phyloP scores from a whole-genome alignment of 2,888 invertebrate species.

The Amiota communis region DNA sequence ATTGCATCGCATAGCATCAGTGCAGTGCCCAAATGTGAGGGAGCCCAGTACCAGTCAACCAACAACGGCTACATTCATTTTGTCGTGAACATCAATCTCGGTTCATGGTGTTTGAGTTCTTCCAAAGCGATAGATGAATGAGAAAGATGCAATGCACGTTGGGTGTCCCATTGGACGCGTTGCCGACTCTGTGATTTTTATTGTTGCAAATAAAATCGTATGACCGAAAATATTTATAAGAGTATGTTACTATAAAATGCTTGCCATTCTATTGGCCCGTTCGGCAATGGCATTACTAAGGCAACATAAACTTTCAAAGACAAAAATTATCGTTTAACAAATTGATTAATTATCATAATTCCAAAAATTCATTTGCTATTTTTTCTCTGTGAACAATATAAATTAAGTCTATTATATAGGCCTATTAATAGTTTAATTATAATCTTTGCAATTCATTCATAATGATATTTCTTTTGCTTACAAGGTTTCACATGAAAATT shows the following conservation, averaged over 20 bases:
- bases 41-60: background rate
- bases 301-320: too few species aligned
- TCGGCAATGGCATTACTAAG: background rate
- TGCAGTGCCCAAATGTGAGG: background rate
- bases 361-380: background rate
- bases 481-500: too few species aligned
- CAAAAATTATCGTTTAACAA: background rate
- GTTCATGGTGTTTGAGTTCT: too few species aligned
- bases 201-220: constrained; percentile 23
- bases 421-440: too few species aligned
- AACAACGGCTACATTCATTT: background rate
- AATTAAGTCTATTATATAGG: too few species aligned
- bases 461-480: too few species aligned
- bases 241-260: too few species aligned
- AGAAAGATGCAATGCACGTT: background rate
- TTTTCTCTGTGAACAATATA: background rate
- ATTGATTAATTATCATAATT: constrained; percentile 20
- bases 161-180: constrained; percentile 15
- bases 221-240: constrained; percentile 15
- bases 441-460: too few species aligned
- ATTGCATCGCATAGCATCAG: background rate
- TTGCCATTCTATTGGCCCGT: background rate
- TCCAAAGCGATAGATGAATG: background rate
- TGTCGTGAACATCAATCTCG: constrained; percentile 8
- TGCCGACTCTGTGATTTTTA: constrained; percentile 11